Percentiles rank a stretch among this genome's conserved stretches.
phyloP scores from a whole-genome alignment of 2,888 invertebrate species.

The Protophormia terraenovae region DNA sequence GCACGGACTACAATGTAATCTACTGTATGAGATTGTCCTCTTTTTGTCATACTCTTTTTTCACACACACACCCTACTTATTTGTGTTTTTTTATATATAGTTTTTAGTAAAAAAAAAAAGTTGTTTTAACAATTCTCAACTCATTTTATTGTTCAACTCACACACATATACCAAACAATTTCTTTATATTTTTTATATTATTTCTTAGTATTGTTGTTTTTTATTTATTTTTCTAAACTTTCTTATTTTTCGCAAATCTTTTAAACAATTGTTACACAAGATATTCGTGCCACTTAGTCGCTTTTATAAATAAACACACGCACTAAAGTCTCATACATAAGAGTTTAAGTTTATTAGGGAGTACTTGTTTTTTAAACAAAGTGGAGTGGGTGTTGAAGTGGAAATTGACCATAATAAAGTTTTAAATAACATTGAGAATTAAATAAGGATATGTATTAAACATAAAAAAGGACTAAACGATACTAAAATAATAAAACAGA shows the following conservation, averaged over 20 bases:
- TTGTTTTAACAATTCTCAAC: conserved; percentile 54
- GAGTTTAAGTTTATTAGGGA: not conserved
- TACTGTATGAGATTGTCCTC: too few relatives aligned
- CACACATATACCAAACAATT: conserved; percentile 7
- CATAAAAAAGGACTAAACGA: conserved; percentile 30
- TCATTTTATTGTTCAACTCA: conserved; percentile 45
- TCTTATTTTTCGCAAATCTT: conserved; percentile 21
- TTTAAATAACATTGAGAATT: not conserved
- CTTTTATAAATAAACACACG: not conserved
- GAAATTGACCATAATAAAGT: conserved; percentile 34
- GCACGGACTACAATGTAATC: too few relatives aligned
- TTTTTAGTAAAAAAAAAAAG: conserved; percentile 58
- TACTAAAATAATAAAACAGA: not conserved
- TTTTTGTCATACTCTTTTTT: not conserved
- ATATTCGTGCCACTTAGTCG: not conserved
- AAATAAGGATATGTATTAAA: not conserved
- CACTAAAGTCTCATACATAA: not conserved
- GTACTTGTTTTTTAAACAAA: not conserved
- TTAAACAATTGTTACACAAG: conserved; percentile 39
- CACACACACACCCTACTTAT: too few relatives aligned
- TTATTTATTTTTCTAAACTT: conserved; percentile 35
- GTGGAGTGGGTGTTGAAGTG: not conserved
- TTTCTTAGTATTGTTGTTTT: not conserved
- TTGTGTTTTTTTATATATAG: not conserved
- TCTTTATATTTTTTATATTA: not conserved